Evolutionary conservation across 1,140 invertebrate species (phyloP), one percentile per base, ranked within the genome.

Genomic region (Saccostrea echinata): DNA sequence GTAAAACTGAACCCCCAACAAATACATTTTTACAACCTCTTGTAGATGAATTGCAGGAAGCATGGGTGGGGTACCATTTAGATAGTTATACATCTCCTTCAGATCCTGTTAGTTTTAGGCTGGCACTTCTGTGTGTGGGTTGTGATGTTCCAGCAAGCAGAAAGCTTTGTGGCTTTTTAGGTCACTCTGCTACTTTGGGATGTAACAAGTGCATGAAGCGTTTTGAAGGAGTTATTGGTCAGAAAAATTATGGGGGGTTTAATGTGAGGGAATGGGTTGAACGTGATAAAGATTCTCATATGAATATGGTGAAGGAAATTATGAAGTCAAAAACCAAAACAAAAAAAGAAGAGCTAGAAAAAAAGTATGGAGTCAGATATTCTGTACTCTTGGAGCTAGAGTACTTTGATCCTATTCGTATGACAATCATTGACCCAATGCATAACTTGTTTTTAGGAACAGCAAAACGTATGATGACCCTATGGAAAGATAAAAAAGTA

Each of bases 91-190:
- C 83, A 24, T 83, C 53, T 21, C 30, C 24, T 1, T 16, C 33
- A 24, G 51, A 30, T 2, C 24, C 24, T 12, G 51, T 57, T 52
- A 85, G n/a, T 16, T 85, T 85, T 80, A 90, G 80, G 24, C 52
- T 86, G 18, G 88, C 88, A 76, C 16, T 89, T 27, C 13, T n/a
- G n/a, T n/a, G n/a, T n/a, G n/a, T n/a, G n/a, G n/a, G n/a, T n/a
- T n/a, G n/a, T n/a, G n/a, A n/a, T n/a, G n/a, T n/a, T n/a, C n/a
- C n/a, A n/a, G n/a, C n/a, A n/a, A n/a, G n/a, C n/a, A n/a, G n/a
- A n/a, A 90, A 90, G 76, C 35, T 88, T 11, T 88, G 87, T 86
- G 90, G 90, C 24, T 90, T 90, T 84, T 43, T 87, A 11, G 88
- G 83, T 18, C 90, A 89, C 30, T 68, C 33, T 1, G 90, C 88